A percentile compares a stretch with the other conserved stretches of the same genome.
phyloP scores from a whole-genome alignment of 2,797 vertebrate genomes.

The Eptatretus atami region DNA sequence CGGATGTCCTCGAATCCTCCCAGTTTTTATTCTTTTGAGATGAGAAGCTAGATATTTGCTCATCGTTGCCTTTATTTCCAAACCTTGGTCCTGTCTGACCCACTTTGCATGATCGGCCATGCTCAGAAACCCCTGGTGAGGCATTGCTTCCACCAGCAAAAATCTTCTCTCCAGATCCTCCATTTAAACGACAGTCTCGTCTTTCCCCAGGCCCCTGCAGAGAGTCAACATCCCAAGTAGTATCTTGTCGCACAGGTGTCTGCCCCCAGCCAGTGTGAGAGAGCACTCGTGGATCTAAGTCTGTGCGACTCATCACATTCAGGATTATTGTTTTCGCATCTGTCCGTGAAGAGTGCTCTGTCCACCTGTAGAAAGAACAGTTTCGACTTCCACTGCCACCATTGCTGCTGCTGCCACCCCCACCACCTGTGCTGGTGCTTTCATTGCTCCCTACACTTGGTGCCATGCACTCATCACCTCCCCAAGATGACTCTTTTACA shows the following conservation, averaged over 20 bases:
- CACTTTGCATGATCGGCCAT: no score
- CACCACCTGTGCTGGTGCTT: neutral
- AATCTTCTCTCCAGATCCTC: no score
- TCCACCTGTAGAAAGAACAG: no score
- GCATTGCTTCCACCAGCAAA: no score
- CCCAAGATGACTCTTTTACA: no score
- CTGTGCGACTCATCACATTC: conserved; percentile 22
- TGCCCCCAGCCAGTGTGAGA: conserved; percentile 50
- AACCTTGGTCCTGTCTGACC: no score
- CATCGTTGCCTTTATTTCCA: no score
- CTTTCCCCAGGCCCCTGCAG: conserved; percentile 28
- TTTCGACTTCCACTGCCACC: neutral
- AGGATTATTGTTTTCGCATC: conserved; percentile 13
- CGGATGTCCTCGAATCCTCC: no score
- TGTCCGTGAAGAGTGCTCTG: neutral
- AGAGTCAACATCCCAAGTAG: conserved; percentile 46
- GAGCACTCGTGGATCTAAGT: conserved; percentile 42
- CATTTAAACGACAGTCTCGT: conserved; percentile 14
- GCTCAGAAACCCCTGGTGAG: no score
- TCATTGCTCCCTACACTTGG: conserved; percentile 1
- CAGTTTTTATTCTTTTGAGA: no score
- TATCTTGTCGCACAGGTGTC: conserved; percentile 45
- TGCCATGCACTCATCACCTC: no score
- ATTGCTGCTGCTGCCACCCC: neutral
- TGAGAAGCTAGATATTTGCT: no score